phyloP scores from a whole-genome alignment of 1,140 invertebrate genomes.

The Scaptomyza graminum region DNA sequence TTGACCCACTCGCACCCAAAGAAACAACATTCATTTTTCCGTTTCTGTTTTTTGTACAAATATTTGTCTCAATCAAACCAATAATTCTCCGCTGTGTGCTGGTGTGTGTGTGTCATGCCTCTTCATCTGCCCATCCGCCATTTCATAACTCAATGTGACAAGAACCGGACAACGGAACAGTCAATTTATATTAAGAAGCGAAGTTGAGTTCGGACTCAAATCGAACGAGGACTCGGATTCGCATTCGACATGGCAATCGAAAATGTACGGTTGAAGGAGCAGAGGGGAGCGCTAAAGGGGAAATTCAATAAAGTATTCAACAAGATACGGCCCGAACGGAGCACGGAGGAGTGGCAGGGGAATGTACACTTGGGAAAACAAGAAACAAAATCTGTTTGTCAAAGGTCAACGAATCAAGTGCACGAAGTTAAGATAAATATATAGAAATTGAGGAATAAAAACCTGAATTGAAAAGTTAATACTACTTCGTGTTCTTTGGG shows the following conservation, averaged over 20 bases:
- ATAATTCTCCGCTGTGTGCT: neutral
- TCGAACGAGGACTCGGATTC: neutral
- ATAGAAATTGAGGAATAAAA: no score
- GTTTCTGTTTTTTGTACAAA: conserved; percentile 57
- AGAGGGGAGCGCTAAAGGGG: conserved; percentile 35
- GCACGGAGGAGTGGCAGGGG: neutral
- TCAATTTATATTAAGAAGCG: conserved; percentile 64
- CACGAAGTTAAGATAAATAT: no score
- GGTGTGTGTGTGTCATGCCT: neutral
- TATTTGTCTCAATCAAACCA: conserved; percentile 75
- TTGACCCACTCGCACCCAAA: conserved; percentile 29
- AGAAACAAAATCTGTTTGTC: neutral
- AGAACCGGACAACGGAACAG: conserved; percentile 35
- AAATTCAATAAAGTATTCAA: conserved; percentile 72
- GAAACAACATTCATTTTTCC: conserved; percentile 5
- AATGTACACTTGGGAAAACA: conserved; percentile 11
- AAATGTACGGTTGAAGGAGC: conserved; percentile 53
- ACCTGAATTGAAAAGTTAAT: no score
- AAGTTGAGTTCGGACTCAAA: neutral
- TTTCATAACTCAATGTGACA: conserved; percentile 72
- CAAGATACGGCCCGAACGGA: neutral
- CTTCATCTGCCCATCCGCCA: neutral
- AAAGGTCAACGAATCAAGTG: no score
- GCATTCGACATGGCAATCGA: conserved; percentile 11
- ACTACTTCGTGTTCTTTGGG: neutral